Evolutionary conservation across 2,888 invertebrate genomes (phyloP).

Genomic region (Tinea semifulvella): DNA sequence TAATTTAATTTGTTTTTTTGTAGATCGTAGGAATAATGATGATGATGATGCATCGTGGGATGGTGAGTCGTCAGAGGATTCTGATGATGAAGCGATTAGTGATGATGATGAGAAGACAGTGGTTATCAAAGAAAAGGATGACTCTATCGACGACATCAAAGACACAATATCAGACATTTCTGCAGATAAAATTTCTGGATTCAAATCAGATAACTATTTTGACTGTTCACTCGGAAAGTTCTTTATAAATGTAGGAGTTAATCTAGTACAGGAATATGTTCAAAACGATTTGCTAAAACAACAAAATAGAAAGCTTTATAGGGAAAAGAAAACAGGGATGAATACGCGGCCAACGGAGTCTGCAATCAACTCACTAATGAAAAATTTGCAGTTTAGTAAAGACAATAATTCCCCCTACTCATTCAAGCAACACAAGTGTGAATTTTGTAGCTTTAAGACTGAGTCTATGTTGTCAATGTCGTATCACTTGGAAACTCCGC

Average conservation of each 20-base stretch:
- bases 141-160: conserved; percentile 58
- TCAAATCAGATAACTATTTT: conserved; percentile 77
- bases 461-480: conserved; percentile 86
- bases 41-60: conserved; percentile 69
- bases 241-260: conserved; percentile 90
- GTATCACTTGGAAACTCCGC: conserved; percentile 89
- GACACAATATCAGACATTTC: conserved; percentile 45
- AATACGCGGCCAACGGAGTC: conserved; percentile 75
- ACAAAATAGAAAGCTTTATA: conserved; percentile 84
- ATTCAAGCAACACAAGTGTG: conserved; percentile 82
- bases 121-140: conserved; percentile 63
- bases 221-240: conserved; percentile 89
- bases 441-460: conserved; percentile 89
- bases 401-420: conserved; percentile 84
- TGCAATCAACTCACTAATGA: conserved; percentile 83
- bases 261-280: conserved; percentile 91
- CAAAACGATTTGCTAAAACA: conserved; percentile 90
- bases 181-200: conserved; percentile 34
- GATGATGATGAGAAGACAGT: conserved; percentile 48
- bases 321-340: conserved; percentile 68
- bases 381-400: conserved; percentile 86
- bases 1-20: neutral
- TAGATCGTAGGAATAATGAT: conserved; percentile 39
- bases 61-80: conserved; percentile 58
- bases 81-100: conserved; percentile 53